These are phyloP conservation scores for Lottia gigantea DNA, from an alignment of 2,888 invertebrate genomes.

Conservation along the genomic window DNA sequence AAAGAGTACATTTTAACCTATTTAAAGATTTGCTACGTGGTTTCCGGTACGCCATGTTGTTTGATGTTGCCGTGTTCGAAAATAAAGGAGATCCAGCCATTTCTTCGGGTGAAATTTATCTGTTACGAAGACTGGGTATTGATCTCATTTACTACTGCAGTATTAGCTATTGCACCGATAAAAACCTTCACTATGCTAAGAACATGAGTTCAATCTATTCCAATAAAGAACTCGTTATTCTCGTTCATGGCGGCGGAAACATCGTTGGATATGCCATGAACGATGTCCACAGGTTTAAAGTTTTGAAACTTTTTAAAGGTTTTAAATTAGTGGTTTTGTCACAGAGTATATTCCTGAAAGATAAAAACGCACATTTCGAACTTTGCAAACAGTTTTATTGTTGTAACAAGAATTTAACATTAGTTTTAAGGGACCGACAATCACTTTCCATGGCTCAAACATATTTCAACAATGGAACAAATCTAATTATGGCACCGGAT, in stretches of 20 bases:
- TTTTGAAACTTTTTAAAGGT: slow-evolving; percentile 21
- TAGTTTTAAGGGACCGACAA: no score
- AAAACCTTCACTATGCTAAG: slow-evolving; percentile 14
- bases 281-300: slow-evolving; percentile 13
- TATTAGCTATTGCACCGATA: background rate
- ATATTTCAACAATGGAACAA: no score
- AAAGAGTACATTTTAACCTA: slow-evolving; percentile 22
- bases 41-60: slow-evolving; percentile 25
- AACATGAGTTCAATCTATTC: slow-evolving; percentile 11
- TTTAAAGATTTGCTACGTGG: slow-evolving; percentile 17
- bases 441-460: no score
- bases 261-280: slow-evolving; percentile 19
- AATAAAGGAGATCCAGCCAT: slow-evolving; percentile 38
- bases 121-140: slow-evolving; percentile 21
- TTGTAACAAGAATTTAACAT: no score
- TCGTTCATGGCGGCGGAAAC: background rate
- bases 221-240: slow-evolving; percentile 12
- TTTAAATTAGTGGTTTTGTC: slow-evolving; percentile 25
- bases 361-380: background rate
- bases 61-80: slow-evolving; percentile 31
- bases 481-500: no score
- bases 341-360: slow-evolving; percentile 24
- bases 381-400: no score
- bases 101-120: slow-evolving; percentile 26
- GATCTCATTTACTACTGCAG: slow-evolving; percentile 25